These are phyloP conservation scores for Acronicta alni DNA, from an alignment of 2,888 invertebrate species.

Conservation along the genomic window DNA sequence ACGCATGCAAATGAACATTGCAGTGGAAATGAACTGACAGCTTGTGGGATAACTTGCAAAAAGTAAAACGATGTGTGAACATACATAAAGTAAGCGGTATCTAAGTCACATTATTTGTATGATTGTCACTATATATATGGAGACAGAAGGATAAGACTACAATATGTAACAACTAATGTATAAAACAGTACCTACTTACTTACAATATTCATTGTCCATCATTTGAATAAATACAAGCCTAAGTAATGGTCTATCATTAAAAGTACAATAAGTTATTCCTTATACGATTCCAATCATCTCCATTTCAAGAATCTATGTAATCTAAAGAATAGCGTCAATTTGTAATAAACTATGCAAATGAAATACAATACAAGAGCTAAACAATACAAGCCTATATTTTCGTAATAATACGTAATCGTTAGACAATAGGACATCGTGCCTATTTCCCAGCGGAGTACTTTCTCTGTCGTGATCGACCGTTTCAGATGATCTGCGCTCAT, in stretches of 20 bases:
- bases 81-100: conserved; percentile 18
- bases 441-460: conserved; percentile 63
- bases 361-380: conserved; percentile 7
- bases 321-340: no score
- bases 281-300: neutral
- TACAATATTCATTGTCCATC: no score
- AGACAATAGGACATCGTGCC: conserved; percentile 51
- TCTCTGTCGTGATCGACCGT: conserved; percentile 74
- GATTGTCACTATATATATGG: neutral
- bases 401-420: conserved; percentile 46
- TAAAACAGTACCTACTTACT: no score
- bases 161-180: no score
- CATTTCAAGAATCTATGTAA: neutral
- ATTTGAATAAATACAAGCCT: no score
- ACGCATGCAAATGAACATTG: conserved; percentile 52
- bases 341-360: neutral
- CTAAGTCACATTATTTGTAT: conserved; percentile 14
- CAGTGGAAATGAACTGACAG: conserved; percentile 43
- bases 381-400: conserved; percentile 40
- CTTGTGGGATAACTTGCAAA: conserved; percentile 43
- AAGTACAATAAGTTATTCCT: neutral
- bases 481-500: conserved; percentile 40
- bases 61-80: conserved; percentile 47
- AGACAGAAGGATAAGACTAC: no score
- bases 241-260: neutral